These are phyloP conservation scores for Daktulosphaira vitifoliae DNA, from an alignment of 1,140 invertebrate genomes.

Conservation along the genomic window DNA sequence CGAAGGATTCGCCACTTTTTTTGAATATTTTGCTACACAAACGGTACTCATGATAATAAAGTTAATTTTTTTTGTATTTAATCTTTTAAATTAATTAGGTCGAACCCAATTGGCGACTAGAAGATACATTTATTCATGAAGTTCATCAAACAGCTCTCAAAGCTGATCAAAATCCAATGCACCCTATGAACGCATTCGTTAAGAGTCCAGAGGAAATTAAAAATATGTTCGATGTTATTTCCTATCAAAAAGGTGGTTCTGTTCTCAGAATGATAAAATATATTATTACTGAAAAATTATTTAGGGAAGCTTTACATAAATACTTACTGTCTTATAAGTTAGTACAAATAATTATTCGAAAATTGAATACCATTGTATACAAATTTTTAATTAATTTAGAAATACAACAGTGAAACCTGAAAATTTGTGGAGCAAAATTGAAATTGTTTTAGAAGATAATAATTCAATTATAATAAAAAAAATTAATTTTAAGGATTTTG, in stretches of 20 bases:
- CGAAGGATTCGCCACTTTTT: constrained; percentile 50
- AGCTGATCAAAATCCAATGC: constrained; percentile 48
- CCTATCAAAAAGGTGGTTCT: constrained; percentile 71
- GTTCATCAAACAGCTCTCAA: constrained; percentile 46
- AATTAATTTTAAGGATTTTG: constrained; percentile 43
- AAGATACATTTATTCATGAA: constrained; percentile 45
- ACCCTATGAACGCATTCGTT: constrained; percentile 82
- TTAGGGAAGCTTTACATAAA: constrained; percentile 45
- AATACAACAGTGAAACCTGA: constrained; percentile 31
- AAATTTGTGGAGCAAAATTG: constrained; percentile 34
- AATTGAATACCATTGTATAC: constrained; percentile 18
- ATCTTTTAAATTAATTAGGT: constrained; percentile 38
- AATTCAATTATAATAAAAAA: not conserved
- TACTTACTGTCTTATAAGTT: constrained; percentile 6
- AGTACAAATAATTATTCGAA: not conserved
- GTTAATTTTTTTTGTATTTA: not conserved
- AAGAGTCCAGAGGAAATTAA: constrained; percentile 81
- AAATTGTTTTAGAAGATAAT: constrained; percentile 1
- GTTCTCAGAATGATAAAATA: constrained; percentile 69
- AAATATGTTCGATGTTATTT: constrained; percentile 89
- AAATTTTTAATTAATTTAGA: constrained; percentile 17
- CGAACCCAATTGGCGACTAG: constrained; percentile 40
- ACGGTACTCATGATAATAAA: not conserved
- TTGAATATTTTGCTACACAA: constrained; percentile 38
- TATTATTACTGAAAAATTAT: constrained; percentile 55